phyloP scores from a whole-genome alignment of 1,140 invertebrate species.

The Mizuhopecten yessoensis region DNA sequence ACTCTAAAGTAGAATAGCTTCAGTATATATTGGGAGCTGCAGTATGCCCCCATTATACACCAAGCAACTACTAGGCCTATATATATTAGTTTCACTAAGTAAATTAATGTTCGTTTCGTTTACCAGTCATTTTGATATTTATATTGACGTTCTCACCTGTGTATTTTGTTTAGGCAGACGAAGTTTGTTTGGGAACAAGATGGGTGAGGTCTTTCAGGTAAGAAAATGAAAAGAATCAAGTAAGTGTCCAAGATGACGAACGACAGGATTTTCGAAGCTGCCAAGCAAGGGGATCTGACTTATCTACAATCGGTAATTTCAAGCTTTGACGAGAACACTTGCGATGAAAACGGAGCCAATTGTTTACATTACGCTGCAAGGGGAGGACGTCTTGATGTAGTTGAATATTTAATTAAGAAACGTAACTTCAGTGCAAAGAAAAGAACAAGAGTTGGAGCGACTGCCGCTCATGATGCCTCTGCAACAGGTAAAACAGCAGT shows the following conservation, averaged over 20 bases:
- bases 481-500: constrained; percentile 82
- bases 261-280: constrained; percentile 60
- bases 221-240: neutral
- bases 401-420: constrained; percentile 78
- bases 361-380: constrained; percentile 84
- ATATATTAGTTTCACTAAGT: too few relatives aligned
- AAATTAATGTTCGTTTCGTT: neutral
- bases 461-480: constrained; percentile 84
- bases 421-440: constrained; percentile 73
- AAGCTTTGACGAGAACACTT: constrained; percentile 61
- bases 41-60: too few relatives aligned
- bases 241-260: constrained; percentile 20
- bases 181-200: neutral
- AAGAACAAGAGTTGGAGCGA: constrained; percentile 81
- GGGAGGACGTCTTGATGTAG: constrained; percentile 77
- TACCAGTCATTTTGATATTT: neutral
- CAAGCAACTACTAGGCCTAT: too few relatives aligned
- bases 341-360: constrained; percentile 81
- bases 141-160: neutral
- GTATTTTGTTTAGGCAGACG: neutral
- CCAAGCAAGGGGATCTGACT: constrained; percentile 62
- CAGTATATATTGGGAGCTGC: too few relatives aligned
- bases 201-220: neutral
- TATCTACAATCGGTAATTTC: constrained; percentile 49
- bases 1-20: too few relatives aligned